Percentiles rank a stretch among this genome's conserved stretches.
Evolutionary conservation across 2,888 invertebrate species (phyloP).

Genomic region (Xestia ashworthii): DNA sequence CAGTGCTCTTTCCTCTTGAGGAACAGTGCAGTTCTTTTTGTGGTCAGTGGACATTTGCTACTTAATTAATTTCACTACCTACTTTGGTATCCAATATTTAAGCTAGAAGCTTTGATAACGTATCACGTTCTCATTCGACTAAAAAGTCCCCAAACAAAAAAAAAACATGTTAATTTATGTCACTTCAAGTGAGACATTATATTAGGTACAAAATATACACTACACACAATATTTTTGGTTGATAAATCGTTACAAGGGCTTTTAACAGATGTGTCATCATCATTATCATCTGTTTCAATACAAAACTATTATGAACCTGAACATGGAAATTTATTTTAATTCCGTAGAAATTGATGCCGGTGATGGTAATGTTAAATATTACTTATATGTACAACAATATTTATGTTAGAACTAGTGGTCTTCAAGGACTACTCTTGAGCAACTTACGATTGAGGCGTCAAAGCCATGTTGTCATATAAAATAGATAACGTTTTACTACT

Average conservation of each 20-base stretch:
- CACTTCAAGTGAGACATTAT: background rate
- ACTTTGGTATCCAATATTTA: background rate
- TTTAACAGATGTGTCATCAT: conserved; percentile 25
- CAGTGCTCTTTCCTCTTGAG: conserved; percentile 28
- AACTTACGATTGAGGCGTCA: conserved; percentile 20
- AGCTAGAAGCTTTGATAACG: background rate
- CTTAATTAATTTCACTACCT: background rate
- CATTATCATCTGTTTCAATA: conserved; percentile 49
- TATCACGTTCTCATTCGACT: background rate
- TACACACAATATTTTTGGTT: conserved; percentile 4
- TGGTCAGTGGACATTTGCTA: background rate
- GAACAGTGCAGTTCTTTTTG: conserved; percentile 7
- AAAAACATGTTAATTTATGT: background rate
- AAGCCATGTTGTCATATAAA: conserved; percentile 33
- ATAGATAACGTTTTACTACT: conserved; percentile 32
- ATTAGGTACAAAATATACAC: background rate
- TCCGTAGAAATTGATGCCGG: conserved; percentile 37
- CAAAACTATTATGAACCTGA: conserved; percentile 32
- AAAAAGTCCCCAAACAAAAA: background rate
- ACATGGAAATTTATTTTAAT: conserved; percentile 60
- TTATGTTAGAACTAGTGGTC: conserved; percentile 59
- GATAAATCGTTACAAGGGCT: conserved; percentile 49
- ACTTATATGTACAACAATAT: conserved; percentile 39
- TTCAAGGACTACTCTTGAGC: conserved; percentile 58
- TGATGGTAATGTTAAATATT: conserved; percentile 37